phyloP scores from a whole-genome alignment of 2,888 invertebrate genomes.

The Acronicta psi region DNA sequence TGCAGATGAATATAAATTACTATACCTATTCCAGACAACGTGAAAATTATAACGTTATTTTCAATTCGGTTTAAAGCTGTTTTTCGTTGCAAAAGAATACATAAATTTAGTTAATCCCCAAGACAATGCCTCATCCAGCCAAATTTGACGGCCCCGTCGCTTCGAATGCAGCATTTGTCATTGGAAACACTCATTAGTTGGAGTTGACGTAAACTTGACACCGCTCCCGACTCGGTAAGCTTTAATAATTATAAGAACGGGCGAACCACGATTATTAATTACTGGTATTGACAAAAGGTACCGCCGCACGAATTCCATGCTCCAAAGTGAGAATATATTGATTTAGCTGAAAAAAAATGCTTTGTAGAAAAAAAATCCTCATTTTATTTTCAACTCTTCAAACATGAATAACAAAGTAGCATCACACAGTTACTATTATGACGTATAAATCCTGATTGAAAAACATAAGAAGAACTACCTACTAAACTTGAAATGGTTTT shows the following conservation, averaged over 20 bases:
- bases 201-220: conserved; percentile 86
- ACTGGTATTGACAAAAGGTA: conserved; percentile 83
- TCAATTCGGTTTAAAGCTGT: neutral
- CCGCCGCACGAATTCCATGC: conserved; percentile 65
- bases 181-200: conserved; percentile 84
- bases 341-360: conserved; percentile 55
- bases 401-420: neutral
- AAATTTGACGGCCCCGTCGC: conserved; percentile 68
- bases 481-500: conserved; percentile 27
- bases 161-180: conserved; percentile 84
- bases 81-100: conserved; percentile 17
- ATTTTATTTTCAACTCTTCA: conserved; percentile 8
- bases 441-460: conserved; percentile 24
- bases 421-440: neutral
- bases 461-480: conserved; percentile 16
- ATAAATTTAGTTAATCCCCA: conserved; percentile 34
- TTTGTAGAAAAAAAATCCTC: conserved; percentile 12
- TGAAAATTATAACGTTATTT: conserved; percentile 4
- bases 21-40: neutral
- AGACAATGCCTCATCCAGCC: conserved; percentile 66
- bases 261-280: conserved; percentile 80
- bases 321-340: conserved; percentile 70
- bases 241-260: conserved; percentile 84
- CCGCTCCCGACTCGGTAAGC: conserved; percentile 78
- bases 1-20: no score